Percentiles rank a stretch among this genome's conserved stretches.
These are phyloP conservation scores for Lutjanus erythropterus DNA, from an alignment of 2,113 vertebrate species.

Conservation along the genomic window DNA sequence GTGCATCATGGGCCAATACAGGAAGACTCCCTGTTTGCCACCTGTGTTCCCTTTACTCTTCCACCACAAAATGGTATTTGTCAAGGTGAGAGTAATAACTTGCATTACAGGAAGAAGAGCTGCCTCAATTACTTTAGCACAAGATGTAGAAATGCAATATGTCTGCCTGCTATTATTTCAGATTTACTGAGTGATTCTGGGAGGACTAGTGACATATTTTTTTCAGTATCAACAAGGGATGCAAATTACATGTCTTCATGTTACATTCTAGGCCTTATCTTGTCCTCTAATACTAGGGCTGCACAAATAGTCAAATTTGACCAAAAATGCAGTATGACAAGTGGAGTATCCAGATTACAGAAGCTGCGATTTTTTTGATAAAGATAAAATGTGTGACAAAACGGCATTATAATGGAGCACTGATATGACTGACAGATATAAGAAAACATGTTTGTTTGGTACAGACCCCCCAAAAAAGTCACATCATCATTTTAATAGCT, in stretches of 20 bases:
- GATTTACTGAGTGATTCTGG: background rate
- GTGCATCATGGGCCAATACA: constrained; percentile 91
- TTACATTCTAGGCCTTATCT: background rate
- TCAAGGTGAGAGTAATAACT: constrained; percentile 87
- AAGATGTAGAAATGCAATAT: background rate
- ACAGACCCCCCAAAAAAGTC: no score
- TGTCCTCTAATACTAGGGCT: background rate
- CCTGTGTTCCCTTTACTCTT: constrained; percentile 90
- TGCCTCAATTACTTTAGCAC: background rate
- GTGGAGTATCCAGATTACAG: no score
- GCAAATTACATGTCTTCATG: background rate
- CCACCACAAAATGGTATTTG: constrained; percentile 91
- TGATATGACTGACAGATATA: no score
- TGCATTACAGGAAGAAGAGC: background rate
- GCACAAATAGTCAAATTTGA: no score
- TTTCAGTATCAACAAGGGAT: background rate
- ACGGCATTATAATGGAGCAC: no score
- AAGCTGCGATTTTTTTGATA: no score
- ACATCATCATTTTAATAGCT: no score
- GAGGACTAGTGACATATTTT: background rate
- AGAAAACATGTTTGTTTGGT: no score
- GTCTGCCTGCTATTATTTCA: background rate
- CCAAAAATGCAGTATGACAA: no score
- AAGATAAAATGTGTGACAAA: no score
- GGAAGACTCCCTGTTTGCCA: constrained; percentile 88